Evolutionary conservation across 2,113 vertebrate species (phyloP), one percentile per base, ranked within the genome.

Genomic region (Phalacrocorax brasilianus): DNA sequence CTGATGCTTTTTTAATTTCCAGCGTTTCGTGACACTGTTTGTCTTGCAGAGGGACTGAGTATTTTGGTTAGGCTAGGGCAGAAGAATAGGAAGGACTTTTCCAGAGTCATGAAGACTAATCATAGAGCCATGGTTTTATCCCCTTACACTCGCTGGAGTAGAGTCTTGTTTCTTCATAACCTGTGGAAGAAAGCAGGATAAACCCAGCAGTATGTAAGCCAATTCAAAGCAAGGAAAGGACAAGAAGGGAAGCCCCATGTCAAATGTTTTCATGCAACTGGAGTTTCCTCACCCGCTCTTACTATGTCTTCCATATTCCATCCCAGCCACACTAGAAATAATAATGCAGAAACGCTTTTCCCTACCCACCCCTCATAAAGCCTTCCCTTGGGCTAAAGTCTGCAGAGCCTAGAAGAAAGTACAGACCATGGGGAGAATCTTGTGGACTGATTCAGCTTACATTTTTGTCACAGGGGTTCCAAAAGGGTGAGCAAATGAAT

Each of bases 201-300:
- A 73, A 45, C 32, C 13, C 44, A 59, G 30, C 27, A 72, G 20
- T 14, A 49, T 0, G 0, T 30, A 14, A n/a, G 19, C 32, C n/a
- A 35, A 17, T 35, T n/a, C 71, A 77, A 38, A 52, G 14, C 56
- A 70, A 19, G 30, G 53, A 58, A 84, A 75, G 14, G 20, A 27
- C 8, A 61, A 28, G 8, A 78, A 55, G 30, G 10, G 14, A 85
- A 66, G 21, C 9, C 21, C 18, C 14, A 17, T 10, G 8, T 45
- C 27, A 67, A 28, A 63, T 6, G 5, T n/a, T 89, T 86, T 40
- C 3, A 8, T 45, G 24, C 19, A 61, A 6, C 24, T 55, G n/a
- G 63, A 52, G 14, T 78, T 79, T 73, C 55, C 49, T 88, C 24
- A 47, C 20, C 14, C 9, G 1, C 7, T 32, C 13, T 55, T 77